Conservation (phyloP, 1,140 invertebrate species). For the Aporrectodea caliginosa region DNA sequence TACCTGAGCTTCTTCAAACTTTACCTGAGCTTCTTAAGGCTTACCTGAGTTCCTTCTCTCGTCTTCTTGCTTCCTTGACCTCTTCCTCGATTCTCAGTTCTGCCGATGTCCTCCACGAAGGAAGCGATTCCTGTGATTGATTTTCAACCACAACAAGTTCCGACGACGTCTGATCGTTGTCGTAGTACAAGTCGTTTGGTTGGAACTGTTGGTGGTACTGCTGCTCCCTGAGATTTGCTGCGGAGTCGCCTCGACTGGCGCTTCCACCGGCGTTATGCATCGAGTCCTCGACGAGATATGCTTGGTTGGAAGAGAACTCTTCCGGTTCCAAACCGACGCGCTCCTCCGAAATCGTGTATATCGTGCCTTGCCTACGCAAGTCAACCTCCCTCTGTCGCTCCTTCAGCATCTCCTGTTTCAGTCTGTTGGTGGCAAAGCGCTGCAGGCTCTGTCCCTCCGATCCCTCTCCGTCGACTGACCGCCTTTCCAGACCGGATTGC, state of each 20-base stretch:
- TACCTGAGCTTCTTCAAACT: neutral
- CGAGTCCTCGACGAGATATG: too few species aligned
- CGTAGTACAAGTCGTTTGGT: neutral
- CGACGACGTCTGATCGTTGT: neutral
- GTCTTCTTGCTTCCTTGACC: constrained; percentile 11
- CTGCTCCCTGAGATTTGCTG: neutral
- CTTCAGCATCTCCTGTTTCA: constrained; percentile 16
- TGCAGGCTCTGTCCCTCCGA: neutral
- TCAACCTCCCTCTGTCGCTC: constrained; percentile 19
- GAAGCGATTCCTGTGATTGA: too few species aligned
- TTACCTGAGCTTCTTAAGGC: neutral
- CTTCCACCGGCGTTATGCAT: too few species aligned
- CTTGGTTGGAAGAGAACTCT: too few species aligned
- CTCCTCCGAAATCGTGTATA: constrained; percentile 9
- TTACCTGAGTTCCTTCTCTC: constrained; percentile 20
- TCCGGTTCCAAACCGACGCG: constrained; percentile 3
- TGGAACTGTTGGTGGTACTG: neutral
- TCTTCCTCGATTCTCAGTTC: constrained; percentile 22
- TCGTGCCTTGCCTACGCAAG: constrained; percentile 10
- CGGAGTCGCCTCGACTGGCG: neutral
- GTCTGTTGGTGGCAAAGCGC: constrained; percentile 10
- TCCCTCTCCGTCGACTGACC: too few species aligned
- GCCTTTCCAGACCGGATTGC: neutral
- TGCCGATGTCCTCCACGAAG: neutral
- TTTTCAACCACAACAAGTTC: neutral